These are phyloP conservation scores for Aphis gossypii DNA, from an alignment of 1,140 invertebrate species.

Conservation along the genomic window DNA sequence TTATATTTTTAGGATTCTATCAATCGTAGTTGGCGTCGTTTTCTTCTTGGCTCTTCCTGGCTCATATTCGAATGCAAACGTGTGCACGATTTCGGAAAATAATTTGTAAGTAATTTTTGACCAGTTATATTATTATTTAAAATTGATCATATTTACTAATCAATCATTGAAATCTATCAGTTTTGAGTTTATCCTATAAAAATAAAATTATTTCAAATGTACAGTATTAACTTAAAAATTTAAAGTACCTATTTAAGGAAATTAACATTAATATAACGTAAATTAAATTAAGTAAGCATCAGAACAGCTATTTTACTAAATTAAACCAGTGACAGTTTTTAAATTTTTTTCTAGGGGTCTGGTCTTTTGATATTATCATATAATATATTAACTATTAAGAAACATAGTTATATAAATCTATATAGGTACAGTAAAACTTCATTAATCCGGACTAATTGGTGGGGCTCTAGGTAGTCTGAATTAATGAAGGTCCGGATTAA, in stretches of 20 bases:
- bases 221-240: background rate
- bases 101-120: slow-evolving; percentile 33
- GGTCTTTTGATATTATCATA: too few species aligned
- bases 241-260: background rate
- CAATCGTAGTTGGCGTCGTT: slow-evolving; percentile 10
- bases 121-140: background rate
- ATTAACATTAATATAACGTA: background rate
- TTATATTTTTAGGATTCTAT: slow-evolving; percentile 27
- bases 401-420: too few species aligned
- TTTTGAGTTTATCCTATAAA: background rate
- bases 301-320: background rate
- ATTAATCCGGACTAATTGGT: too few species aligned
- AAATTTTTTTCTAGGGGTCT: too few species aligned
- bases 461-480: too few species aligned
- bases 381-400: too few species aligned
- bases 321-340: background rate
- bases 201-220: background rate
- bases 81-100: slow-evolving; percentile 22
- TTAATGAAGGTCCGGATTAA: too few species aligned
- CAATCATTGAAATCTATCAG: background rate
- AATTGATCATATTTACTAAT: background rate
- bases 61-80: background rate
- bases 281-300: background rate
- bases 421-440: too few species aligned
- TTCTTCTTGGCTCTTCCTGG: slow-evolving; percentile 5